Evolutionary conservation across 2,113 vertebrate genomes (phyloP).

Genomic region (Tiliqua scincoides): DNA sequence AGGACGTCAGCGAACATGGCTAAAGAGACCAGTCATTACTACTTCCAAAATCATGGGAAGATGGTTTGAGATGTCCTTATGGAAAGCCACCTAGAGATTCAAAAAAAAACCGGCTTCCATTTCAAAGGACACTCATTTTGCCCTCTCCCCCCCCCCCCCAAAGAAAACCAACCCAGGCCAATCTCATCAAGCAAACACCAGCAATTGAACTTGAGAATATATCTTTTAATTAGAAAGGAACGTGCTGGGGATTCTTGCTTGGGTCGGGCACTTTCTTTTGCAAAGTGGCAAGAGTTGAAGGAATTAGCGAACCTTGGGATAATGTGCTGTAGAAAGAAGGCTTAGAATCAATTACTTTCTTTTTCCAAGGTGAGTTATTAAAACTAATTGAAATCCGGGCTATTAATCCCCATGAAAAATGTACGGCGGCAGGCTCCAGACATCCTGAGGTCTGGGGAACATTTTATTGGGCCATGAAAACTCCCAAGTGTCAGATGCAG

Average conservation of each 20-base stretch:
- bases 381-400: constrained; percentile 45
- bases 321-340: constrained; percentile 18
- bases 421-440: neutral
- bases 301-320: constrained; percentile 13
- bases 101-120: constrained; percentile 17
- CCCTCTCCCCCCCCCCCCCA: too few relatives aligned
- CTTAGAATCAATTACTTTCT: constrained; percentile 36
- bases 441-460: neutral
- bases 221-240: constrained; percentile 11
- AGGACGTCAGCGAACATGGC: neutral
- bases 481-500: neutral
- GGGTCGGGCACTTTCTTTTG: neutral
- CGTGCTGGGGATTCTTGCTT: constrained; percentile 30
- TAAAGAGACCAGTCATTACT: neutral
- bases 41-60: neutral
- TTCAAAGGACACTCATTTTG: constrained; percentile 29
- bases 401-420: constrained; percentile 11
- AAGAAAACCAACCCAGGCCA: neutral
- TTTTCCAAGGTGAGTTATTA: constrained; percentile 22
- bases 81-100: neutral
- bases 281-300: constrained; percentile 29
- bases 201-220: constrained; percentile 38
- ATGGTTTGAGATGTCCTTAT: neutral
- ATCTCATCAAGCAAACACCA: neutral
- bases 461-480: constrained; percentile 1